Conservation (phyloP, 2,113 vertebrate species). For the Antennarius striatus region DNA sequence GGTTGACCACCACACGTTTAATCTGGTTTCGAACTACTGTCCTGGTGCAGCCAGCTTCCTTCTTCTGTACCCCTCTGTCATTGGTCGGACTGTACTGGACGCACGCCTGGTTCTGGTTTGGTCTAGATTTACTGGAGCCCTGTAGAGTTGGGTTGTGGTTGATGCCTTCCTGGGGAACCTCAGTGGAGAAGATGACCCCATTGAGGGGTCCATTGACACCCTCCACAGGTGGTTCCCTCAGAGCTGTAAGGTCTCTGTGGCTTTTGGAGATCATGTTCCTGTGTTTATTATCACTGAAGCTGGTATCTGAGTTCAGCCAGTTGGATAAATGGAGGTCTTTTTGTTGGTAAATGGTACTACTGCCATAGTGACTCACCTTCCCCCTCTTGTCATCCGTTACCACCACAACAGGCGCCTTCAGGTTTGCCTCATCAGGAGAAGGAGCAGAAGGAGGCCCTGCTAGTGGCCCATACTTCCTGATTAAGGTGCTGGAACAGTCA, state of each 20-base stretch:
- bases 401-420: constrained; percentile 52
- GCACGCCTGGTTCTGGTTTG: constrained; percentile 45
- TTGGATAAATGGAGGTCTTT: constrained; percentile 62
- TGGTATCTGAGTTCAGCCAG: constrained; percentile 55
- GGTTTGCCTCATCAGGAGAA: constrained; percentile 58
- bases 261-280: constrained; percentile 57
- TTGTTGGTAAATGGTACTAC: constrained; percentile 39
- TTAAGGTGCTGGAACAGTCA: constrained; percentile 45
- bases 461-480: constrained; percentile 62
- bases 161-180: constrained; percentile 55
- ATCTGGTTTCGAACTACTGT: constrained; percentile 78
- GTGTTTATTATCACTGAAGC: constrained; percentile 58
- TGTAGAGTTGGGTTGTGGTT: constrained; percentile 35
- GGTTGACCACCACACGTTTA: constrained; percentile 75
- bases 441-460: constrained; percentile 43
- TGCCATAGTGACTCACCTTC: constrained; percentile 64
- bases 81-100: constrained; percentile 23
- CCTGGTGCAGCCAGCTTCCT: constrained; percentile 40
- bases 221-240: constrained; percentile 53
- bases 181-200: constrained; percentile 67
- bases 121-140: constrained; percentile 43
- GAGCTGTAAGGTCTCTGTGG: constrained; percentile 53
- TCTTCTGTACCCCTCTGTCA: constrained; percentile 22
- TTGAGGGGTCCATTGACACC: constrained; percentile 48
- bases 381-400: constrained; percentile 49